Evolutionary conservation across 2,888 invertebrate species (phyloP).

Genomic region (Diabrotica balteata): DNA sequence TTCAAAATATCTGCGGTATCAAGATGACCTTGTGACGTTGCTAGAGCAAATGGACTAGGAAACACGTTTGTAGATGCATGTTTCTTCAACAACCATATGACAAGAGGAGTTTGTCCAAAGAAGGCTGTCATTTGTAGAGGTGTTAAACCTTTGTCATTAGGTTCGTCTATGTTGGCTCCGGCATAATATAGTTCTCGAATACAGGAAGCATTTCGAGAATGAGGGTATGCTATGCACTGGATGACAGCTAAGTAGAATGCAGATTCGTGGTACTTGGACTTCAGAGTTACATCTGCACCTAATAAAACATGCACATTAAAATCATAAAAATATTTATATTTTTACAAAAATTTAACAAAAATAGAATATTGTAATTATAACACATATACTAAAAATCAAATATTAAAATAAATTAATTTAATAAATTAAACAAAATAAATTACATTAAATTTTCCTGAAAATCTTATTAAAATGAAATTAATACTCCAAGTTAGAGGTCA

Average conservation of each 20-base stretch:
- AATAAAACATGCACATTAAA: conserved; percentile 11
- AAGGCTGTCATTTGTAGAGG: conserved; percentile 53
- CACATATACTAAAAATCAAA: background rate
- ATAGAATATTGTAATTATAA: background rate
- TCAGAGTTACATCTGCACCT: conserved; percentile 49
- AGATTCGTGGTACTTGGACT: conserved; percentile 48
- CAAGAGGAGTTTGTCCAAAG: conserved; percentile 51
- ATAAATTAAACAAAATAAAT: too few relatives aligned
- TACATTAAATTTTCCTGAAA: too few relatives aligned
- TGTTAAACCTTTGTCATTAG: conserved; percentile 47
- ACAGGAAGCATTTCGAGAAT: conserved; percentile 49
- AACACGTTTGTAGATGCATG: conserved; percentile 39
- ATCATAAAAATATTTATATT: background rate
- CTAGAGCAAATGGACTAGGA: conserved; percentile 49
- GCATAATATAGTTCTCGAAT: conserved; percentile 52
- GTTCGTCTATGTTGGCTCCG: conserved; percentile 52
- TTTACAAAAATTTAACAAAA: background rate
- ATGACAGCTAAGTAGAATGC: conserved; percentile 52
- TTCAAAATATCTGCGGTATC: conserved; percentile 33
- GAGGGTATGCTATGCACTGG: conserved; percentile 46
- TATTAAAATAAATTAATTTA: too few relatives aligned
- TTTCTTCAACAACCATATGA: conserved; percentile 51
- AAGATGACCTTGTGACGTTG: conserved; percentile 41
- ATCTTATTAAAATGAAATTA: too few relatives aligned
- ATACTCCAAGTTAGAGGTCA: too few relatives aligned